Base-by-base conservation (phyloP, 2,797 vertebrate species). In the Halcyon badia region DNA sequence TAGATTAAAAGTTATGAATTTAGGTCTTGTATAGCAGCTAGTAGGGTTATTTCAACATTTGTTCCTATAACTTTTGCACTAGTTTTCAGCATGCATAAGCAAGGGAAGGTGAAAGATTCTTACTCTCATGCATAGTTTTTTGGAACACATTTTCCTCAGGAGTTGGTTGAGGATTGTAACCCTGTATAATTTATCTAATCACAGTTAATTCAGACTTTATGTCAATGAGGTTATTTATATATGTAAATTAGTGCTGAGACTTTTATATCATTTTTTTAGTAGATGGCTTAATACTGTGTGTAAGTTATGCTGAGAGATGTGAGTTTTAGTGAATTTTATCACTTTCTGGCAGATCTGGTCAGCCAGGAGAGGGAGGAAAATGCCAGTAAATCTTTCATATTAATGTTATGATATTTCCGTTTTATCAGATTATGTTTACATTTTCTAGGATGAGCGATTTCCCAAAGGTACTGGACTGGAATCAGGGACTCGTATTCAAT, bases 391-490 rank as follows among this genome's bases (percentile, higher is more conserved):
- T 79, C 48, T 90, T 90, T 64, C 28, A 41, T 54, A 19, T 82
- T 57, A 30, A 69, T 52, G 24, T 79, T 91, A 64, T 4, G 31
- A 44, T 89, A 72, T 46, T 90, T 90, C 70, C 1, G 0, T 94
- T 93, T 96, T 86, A 91, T 88, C 65, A 87, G 85, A 52, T 49
- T 58, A 20, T 57, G 25, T 60, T 92, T 91, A 42, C 19, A 0
- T 69, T 91, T 96, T 97, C 64, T 96, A 99, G 99, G 99, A 99
- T 51, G 99, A 99, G 75, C 98, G 99, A 75, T 99, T 99, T 97
- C 99, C 99, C 77, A 98, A 99, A 96, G 99, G 99, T 97, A 99
- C 99, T 94, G 99, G 99, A 83, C 98, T 99, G 98, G 99, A 99
- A 97, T 99, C 99, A 97, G 99, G 99, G 97, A 99, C 99, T 89